Conservation (phyloP, 2,888 invertebrate genomes). For the Amitus sp. region DNA sequence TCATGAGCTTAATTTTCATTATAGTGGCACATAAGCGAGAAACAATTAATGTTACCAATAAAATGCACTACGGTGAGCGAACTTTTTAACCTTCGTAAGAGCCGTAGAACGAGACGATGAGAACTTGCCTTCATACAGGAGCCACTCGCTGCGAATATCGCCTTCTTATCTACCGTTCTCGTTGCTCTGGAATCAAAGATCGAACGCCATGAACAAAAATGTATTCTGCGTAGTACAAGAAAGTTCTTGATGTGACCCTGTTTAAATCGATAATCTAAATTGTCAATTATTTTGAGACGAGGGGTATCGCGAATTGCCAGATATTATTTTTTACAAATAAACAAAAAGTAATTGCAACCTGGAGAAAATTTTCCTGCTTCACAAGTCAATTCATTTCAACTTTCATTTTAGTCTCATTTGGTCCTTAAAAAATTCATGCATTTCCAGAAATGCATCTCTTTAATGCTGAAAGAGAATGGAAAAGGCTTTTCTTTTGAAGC, state of each 20-base stretch:
- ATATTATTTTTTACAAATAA: no score
- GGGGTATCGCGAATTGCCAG: no score
- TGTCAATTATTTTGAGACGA: not conserved
- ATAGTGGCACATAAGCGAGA: slow-evolving; percentile 2
- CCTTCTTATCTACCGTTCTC: slow-evolving; percentile 9
- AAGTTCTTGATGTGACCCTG: not conserved
- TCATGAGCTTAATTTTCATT: slow-evolving; percentile 5
- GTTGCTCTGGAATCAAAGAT: slow-evolving; percentile 2
- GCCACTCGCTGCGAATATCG: not conserved
- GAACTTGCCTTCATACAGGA: not conserved
- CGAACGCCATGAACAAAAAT: not conserved
- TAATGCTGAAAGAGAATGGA: no score
- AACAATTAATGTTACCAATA: slow-evolving; percentile 10
- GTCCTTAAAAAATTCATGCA: no score
- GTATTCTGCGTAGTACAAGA: not conserved
- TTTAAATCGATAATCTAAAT: no score
- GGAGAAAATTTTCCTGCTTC: no score
- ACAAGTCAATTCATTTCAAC: no score
- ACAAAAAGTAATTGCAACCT: no score
- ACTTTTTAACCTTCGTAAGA: slow-evolving; percentile 10
- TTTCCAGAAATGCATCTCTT: no score
- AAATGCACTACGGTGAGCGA: slow-evolving; percentile 6
- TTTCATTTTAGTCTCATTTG: no score
- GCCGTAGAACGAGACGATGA: slow-evolving; percentile 1
- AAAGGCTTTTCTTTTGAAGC: no score